These are phyloP conservation scores for Diadumene lineata DNA, from an alignment of 92 coral and sea anemone genomes.

Conservation along the genomic window DNA sequence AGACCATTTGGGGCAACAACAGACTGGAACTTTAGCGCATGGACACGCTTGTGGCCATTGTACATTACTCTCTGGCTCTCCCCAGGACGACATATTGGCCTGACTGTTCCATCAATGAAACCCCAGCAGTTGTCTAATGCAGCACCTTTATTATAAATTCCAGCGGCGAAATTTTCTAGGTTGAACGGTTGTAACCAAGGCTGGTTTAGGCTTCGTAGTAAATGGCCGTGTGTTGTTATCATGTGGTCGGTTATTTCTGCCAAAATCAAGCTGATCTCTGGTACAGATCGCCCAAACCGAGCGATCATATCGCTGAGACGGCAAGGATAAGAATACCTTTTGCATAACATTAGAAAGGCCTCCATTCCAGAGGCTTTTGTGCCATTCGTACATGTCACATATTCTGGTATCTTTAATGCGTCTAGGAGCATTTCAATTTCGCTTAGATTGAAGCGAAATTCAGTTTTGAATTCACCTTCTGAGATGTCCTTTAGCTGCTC, in stretches of 20 bases:
- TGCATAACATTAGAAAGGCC: neutral
- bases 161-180: neutral
- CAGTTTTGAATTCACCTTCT: neutral
- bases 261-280: neutral
- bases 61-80: neutral
- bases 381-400: neutral
- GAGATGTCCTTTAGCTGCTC: neutral
- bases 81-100: neutral
- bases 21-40: neutral
- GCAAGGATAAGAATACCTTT: constrained; percentile 1
- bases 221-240: neutral
- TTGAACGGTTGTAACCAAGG: neutral
- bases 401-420: neutral
- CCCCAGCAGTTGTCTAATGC: neutral
- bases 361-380: neutral
- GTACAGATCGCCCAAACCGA: neutral
- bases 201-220: neutral
- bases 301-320: neutral
- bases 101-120: neutral
- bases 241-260: neutral
- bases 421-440: neutral
- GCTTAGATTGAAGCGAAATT: neutral
- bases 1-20: neutral
- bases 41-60: neutral
- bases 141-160: neutral